phyloP scores from a whole-genome alignment of 2,797 vertebrate species.

The Sebastes goodei region DNA sequence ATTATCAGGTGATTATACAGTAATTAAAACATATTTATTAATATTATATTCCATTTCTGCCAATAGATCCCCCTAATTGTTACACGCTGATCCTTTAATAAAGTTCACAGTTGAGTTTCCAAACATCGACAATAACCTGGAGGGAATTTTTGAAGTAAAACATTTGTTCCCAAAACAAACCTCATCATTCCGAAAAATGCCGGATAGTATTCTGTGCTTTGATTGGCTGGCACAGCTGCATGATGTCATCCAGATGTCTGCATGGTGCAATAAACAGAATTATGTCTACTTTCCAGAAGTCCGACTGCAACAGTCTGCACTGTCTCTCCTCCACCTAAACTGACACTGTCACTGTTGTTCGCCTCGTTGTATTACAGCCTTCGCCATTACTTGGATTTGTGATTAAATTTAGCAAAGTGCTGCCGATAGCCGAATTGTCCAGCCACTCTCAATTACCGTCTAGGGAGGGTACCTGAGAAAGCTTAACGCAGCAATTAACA shows the following conservation, averaged over 20 bases:
- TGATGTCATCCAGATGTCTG: slow-evolving; percentile 21
- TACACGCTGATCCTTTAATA: not conserved
- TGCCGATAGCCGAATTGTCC: slow-evolving; percentile 79
- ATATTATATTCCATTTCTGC: too few relatives aligned
- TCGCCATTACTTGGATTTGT: slow-evolving; percentile 78
- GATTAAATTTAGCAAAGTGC: slow-evolving; percentile 83
- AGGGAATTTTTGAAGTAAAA: not conserved
- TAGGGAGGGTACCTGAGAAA: slow-evolving; percentile 83
- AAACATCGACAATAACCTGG: not conserved
- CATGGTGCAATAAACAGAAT: not conserved
- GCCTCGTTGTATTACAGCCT: slow-evolving; percentile 51
- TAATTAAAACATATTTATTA: too few relatives aligned
- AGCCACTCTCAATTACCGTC: slow-evolving; percentile 86
- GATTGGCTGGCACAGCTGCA: slow-evolving; percentile 9
- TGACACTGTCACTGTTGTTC: slow-evolving; percentile 47
- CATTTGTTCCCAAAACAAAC: not conserved
- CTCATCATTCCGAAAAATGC: slow-evolving; percentile 3
- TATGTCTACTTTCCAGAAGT: slow-evolving; percentile 36
- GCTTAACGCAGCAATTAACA: slow-evolving; percentile 89
- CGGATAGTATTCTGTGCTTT: not conserved
- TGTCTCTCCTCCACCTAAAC: not conserved
- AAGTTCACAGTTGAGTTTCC: not conserved
- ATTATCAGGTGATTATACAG: too few relatives aligned
- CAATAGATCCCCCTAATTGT: too few relatives aligned
- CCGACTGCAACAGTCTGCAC: slow-evolving; percentile 1